Evolutionary conservation across 2,797 vertebrate genomes (phyloP).

Genomic region (Clarias fuscus): DNA sequence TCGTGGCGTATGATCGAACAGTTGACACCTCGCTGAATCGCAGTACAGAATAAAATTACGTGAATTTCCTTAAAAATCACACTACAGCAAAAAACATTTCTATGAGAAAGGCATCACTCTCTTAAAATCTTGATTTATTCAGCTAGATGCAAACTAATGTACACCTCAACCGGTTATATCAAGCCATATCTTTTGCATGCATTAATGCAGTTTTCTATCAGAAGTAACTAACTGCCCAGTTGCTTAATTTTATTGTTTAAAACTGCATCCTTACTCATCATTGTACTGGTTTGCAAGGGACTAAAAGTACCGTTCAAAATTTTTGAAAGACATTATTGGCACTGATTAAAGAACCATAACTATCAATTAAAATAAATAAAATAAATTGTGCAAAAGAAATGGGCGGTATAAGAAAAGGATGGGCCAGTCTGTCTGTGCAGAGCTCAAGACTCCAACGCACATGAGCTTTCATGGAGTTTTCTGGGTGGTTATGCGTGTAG

Average conservation of each 20-base stretch:
- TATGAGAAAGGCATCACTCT: background rate
- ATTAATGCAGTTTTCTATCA: no score
- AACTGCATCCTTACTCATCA: no score
- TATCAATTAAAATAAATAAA: background rate
- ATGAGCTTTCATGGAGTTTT: background rate
- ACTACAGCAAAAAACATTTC: background rate
- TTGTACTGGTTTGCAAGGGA: no score
- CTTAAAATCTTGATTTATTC: background rate
- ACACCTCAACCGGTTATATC: no score
- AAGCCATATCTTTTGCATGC: no score
- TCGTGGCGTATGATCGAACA: background rate
- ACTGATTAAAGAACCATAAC: background rate
- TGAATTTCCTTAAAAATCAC: background rate
- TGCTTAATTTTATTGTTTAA: no score
- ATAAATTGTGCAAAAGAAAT: background rate
- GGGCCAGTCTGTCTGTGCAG: background rate
- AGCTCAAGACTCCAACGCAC: background rate
- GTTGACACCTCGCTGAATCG: background rate
- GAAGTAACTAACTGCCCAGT: no score
- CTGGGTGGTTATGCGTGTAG: background rate
- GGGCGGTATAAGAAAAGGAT: background rate
- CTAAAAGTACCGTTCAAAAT: background rate
- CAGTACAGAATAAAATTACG: background rate
- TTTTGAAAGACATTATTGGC: background rate
- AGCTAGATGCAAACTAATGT: background rate